Evolutionary conservation across 2,797 vertebrate species (phyloP), one percentile per base, ranked within the genome.

Genomic region (Danio choprae): DNA sequence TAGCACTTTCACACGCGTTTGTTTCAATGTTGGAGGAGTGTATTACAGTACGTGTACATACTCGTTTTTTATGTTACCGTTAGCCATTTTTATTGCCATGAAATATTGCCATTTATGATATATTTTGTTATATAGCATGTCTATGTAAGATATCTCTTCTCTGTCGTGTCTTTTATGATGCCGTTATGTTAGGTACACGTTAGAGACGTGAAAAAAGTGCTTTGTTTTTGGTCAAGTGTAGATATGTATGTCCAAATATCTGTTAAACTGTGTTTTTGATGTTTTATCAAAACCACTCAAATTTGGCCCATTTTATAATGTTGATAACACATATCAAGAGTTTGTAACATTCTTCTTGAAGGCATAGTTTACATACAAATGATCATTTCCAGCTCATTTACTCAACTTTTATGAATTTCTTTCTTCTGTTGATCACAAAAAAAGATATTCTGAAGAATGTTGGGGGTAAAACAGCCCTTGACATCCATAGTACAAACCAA

Each of bases 1-100:
- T 87, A 92, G 92, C 92, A 93, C 92, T 92, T 93, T 87, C 46
- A 55, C 69, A 80, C 36, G 53, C 83, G 75, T 91, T 85, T 87
- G 84, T 90, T 88, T 87, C 84, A 29, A 86, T 87, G 84, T 85
- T 88, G 88, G 88, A 86, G 79, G 82, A 86, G 91, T 91, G 89
- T 87, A 90, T 89, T 90, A 89, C 83, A 87, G 84, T 75, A 86
- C 87, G 83, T 85, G 64, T 80, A 84, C 44, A 59, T 71, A 69
- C 44, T 44, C 0, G 60, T 80, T 84, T 86, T 83, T 86, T 84
- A 36, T 77, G 53, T 15, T 78, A 72, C 73, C 87, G 83, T 87
- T 82, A 85, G 73, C 68, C 84, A 43, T 68, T 82, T 86, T 84
- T 84, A 46, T 85, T 82, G 46, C 58, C 53, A 73, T 83, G 84